Percentiles rank a stretch among this genome's conserved stretches.
These are phyloP conservation scores for Tipula helvola DNA, from an alignment of 2,888 invertebrate species.

Conservation along the genomic window DNA sequence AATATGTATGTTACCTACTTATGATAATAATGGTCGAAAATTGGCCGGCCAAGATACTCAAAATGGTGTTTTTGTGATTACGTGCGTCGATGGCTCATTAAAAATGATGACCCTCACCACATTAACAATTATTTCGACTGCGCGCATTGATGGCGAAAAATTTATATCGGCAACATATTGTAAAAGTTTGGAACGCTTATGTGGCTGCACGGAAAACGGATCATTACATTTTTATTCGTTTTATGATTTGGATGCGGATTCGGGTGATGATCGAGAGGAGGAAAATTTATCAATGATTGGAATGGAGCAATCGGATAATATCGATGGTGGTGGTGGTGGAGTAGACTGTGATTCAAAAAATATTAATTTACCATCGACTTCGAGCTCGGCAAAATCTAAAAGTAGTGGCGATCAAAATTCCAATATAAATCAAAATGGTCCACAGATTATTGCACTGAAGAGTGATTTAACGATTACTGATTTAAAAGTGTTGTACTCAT, in stretches of 20 bases:
- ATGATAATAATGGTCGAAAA: constrained; percentile 32
- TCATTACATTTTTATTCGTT: constrained; percentile 72
- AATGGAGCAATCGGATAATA: constrained; percentile 11
- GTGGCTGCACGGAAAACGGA: constrained; percentile 69
- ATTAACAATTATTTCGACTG: constrained; percentile 53
- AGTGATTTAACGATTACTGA: constrained; percentile 43
- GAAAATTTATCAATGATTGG: constrained; percentile 31
- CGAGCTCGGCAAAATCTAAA: neutral
- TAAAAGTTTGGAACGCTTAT: constrained; percentile 75
- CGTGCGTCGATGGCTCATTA: constrained; percentile 62
- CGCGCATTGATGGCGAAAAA: constrained; percentile 52
- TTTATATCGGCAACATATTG: constrained; percentile 79
- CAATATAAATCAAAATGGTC: constrained; percentile 32
- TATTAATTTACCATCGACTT: constrained; percentile 11
- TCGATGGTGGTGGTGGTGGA: constrained; percentile 21
- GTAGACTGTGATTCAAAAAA: neutral
- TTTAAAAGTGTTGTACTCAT: constrained; percentile 52
- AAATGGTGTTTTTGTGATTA: constrained; percentile 53
- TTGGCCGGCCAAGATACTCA: constrained; percentile 23
- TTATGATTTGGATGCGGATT: constrained; percentile 58
- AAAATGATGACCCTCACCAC: constrained; percentile 59
- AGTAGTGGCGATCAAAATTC: neutral
- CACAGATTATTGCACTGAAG: constrained; percentile 47
- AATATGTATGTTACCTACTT: constrained; percentile 51
- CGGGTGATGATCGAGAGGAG: constrained; percentile 58